Evolutionary conservation across 1,140 invertebrate genomes (phyloP).

Genomic region (Drosophila tani): DNA sequence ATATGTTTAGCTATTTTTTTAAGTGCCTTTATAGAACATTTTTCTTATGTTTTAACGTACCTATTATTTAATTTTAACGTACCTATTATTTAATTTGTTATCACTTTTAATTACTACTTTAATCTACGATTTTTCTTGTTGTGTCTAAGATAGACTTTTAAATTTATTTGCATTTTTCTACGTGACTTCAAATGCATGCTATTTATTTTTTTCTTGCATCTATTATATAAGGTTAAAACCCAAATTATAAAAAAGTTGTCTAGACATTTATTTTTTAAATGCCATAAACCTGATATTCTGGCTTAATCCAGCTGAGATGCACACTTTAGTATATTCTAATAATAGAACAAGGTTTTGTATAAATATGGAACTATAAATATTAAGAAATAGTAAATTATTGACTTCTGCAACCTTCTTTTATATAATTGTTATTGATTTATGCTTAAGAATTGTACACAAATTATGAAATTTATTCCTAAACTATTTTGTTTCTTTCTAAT

Average conservation of each 20-base stretch:
- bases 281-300: slow-evolving; percentile 29
- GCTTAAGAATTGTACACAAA: neutral
- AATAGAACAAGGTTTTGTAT: slow-evolving; percentile 8
- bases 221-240: slow-evolving; percentile 2
- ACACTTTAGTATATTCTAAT: slow-evolving; percentile 1
- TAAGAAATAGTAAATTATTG: neutral
- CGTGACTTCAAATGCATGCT: slow-evolving; percentile 14
- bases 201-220: slow-evolving; percentile 9
- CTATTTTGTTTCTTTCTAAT: too few relatives aligned
- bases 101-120: neutral
- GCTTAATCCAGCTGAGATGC: neutral
- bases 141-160: neutral
- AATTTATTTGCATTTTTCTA: slow-evolving; percentile 19
- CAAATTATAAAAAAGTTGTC: slow-evolving; percentile 19
- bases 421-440: neutral
- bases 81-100: neutral
- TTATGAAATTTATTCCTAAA: too few relatives aligned
- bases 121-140: neutral
- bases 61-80: neutral
- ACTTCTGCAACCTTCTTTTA: too few relatives aligned
- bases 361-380: slow-evolving; percentile 11
- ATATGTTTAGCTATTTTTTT: neutral
- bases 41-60: neutral
- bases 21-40: too few relatives aligned
- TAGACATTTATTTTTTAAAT: slow-evolving; percentile 2